Evolutionary conservation across 2,888 invertebrate genomes (phyloP).

Genomic region (Belgica antarctica): DNA sequence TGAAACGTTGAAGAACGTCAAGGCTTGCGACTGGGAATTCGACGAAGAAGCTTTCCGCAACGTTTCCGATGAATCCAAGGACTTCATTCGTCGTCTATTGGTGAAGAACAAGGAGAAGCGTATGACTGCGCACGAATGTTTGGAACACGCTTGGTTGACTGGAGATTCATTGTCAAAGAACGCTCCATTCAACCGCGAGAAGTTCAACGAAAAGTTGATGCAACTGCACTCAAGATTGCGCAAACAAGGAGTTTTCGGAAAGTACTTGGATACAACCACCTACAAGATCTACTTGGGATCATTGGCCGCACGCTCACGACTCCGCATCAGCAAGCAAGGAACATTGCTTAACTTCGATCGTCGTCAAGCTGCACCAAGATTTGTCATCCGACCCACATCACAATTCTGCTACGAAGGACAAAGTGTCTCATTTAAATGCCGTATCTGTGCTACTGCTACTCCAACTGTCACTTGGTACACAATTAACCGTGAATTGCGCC

Average conservation of each 20-base stretch:
- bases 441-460: conserved; percentile 90
- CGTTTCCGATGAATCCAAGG: conserved; percentile 95
- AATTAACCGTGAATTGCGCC: conserved; percentile 87
- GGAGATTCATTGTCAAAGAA: conserved; percentile 68
- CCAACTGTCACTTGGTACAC: conserved; percentile 95
- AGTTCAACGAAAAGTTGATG: conserved; percentile 29
- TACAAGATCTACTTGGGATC: conserved; percentile 42
- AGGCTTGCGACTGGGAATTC: conserved; percentile 99
- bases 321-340: conserved; percentile 5
- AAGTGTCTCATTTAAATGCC: conserved; percentile 88
- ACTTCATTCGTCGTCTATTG: conserved; percentile 92
- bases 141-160: conserved; percentile 92
- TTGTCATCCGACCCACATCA: conserved; percentile 94
- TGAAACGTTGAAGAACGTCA: conserved; percentile 96
- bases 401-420: conserved; percentile 97
- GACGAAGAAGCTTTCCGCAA: conserved; percentile 91
- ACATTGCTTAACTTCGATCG: conserved; percentile 69
- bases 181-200: conserved; percentile 46
- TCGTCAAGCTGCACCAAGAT: conserved; percentile 95
- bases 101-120: conserved; percentile 94
- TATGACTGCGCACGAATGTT: conserved; percentile 96
- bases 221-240: conserved; percentile 37
- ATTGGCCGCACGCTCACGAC: conserved; percentile 37
- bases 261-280: conserved; percentile 33
- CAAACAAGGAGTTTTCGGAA: conserved; percentile 42